Base-by-base conservation (phyloP, 2,113 vertebrate species). In the Cacatua alba region DNA sequence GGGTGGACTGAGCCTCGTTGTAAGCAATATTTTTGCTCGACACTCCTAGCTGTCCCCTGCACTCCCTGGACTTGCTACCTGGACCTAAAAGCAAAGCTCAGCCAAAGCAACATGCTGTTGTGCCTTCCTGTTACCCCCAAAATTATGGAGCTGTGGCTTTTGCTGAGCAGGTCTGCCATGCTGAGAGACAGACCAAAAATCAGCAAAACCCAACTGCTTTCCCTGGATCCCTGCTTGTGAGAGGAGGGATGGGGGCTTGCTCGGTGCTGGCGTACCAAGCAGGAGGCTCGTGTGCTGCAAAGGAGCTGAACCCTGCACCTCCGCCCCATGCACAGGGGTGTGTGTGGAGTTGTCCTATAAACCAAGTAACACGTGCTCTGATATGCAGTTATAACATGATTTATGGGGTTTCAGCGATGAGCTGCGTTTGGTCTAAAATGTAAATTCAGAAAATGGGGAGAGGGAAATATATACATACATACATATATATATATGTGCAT, bases 211-310 rank as follows among this genome's bases (percentile, higher is more conserved):
- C 52, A 33, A 5, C 8, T 31, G 31, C 31, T 76, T 82, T 71
- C 13, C 51, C 35, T 0, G 0, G 53, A 24, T 64, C 39, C 41
- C 53, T 67, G 65, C 44, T 74, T 43, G 46, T 43, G 71, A 65
- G 74, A 15, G 2, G 33, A 43, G 65, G 71, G 55, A 62, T 13
- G 43, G 75, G 14, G 77, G 43, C 19, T 4, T 5, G 6, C 13
- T 12, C 1, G 9, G 8, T 39, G 77, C 63, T 63, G 69, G 24
- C 0, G 13, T 33, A 25, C 43, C 0, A 17, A 13, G 6, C 13
- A 4, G 63, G 57, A 35, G 4, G 4, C 9, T 13, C 0, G 0
- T n/a, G 60, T 0, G 1, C 81, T 88, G 48, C 51, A 6, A 11
- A 65, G 49, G 71, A 78, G 51, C 44, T 65, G 90, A 69, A 26